Base-by-base conservation (phyloP, 64 coral and sea anemone species). In the Montipora cactus region DNA sequence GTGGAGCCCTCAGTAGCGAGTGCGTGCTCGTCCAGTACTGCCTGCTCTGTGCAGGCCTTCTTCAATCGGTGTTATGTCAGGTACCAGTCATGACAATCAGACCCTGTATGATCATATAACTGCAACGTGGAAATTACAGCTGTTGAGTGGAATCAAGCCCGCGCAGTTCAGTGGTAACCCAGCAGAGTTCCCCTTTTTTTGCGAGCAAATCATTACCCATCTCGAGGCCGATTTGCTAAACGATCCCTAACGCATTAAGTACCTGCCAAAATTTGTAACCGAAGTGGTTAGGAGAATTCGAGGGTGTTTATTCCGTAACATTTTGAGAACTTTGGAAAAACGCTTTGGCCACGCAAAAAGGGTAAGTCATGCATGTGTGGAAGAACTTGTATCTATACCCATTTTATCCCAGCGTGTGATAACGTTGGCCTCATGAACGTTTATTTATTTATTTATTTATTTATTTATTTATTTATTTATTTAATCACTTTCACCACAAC, bases 91-190 rank as follows among this genome's bases (percentile, higher is more conserved):
- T 20, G 59, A 47, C 4, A 37, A 0, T 4, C 14, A 6, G n/a
- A 45, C 51, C 52, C 80, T 1, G 16, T 1, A 20, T 9, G 80
- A 83, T 52, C 51, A 2, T 11, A 46, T 77, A 4, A 57, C 77
- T n/a, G 47, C 44, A 9, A 80, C 80, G 55, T 79, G 77, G 76
- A 90, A 90, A 59, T 61, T 90, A 14, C 76, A 75, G 28, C 2
- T 88, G 44, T 22, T 88, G 68, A 50, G 49, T 88, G 70, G 72
- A 37, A 75, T 88, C 6, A 9, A 21, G 72, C 68, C 45, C 16
- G 75, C 86, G 55, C 69, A 75, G 86, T 75, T 88, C 59, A 75
- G 67, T 49, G 86, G 67, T 5, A 88, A 88, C 8, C 86, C 86
- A 13, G 59, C 69, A 10, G 86, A 88, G 7, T 88, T 88, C 22